phyloP scores from a whole-genome alignment of 2,888 invertebrate species.

The Erebia aethiops region DNA sequence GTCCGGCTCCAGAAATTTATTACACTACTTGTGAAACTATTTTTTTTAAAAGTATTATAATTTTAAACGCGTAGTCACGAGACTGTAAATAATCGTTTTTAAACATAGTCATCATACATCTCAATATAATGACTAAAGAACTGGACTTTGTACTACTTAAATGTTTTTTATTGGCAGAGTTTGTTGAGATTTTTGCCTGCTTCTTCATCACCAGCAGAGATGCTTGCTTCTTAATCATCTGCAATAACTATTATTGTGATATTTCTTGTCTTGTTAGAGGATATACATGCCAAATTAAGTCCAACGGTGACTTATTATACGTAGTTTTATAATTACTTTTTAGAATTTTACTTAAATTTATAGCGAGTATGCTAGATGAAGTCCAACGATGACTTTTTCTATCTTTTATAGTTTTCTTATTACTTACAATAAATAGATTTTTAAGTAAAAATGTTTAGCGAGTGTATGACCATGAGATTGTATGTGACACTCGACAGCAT shows the following conservation, averaged over 20 bases:
- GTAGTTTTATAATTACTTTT: too few species aligned
- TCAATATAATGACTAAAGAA: not conserved
- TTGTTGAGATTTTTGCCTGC: not conserved
- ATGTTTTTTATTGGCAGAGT: not conserved
- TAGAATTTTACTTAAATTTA: too few species aligned
- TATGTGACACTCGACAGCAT: too few species aligned
- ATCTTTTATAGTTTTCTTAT: too few species aligned
- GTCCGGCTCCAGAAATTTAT: slow-evolving; percentile 15
- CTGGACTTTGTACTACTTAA: not conserved
- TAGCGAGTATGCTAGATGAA: too few species aligned
- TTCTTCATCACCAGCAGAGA: not conserved
- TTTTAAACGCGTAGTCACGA: not conserved
- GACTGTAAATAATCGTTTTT: slow-evolving; percentile 5
- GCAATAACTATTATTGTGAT: not conserved
- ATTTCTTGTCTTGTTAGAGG: not conserved
- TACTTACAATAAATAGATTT: too few species aligned
- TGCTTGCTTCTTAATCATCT: not conserved
- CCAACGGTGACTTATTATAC: not conserved
- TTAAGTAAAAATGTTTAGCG: too few species aligned
- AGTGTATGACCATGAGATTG: too few species aligned
- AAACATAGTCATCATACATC: slow-evolving; percentile 4
- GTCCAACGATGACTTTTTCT: too few species aligned
- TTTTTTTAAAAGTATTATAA: not conserved
- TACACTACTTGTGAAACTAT: slow-evolving; percentile 13
- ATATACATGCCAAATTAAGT: not conserved